Evolutionary conservation across 1,140 invertebrate species (phyloP).

Genomic region (Eulimnadia texana): DNA sequence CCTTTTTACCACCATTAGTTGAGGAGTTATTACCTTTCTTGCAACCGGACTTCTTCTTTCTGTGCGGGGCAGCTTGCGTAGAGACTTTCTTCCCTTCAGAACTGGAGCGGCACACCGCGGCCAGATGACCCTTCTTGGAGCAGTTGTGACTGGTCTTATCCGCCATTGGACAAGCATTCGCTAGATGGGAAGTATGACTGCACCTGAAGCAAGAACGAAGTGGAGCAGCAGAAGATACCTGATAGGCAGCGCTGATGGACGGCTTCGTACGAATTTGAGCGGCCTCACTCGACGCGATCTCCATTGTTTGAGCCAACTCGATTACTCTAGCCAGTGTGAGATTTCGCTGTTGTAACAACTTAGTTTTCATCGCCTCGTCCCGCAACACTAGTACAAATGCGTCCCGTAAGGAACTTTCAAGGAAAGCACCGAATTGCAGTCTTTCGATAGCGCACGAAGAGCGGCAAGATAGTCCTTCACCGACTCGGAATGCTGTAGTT

Average conservation of each 20-base stretch:
- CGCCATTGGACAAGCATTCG: not conserved
- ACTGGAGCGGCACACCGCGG: conserved; percentile 6
- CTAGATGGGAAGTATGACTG: not conserved
- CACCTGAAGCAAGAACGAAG: conserved; percentile 6
- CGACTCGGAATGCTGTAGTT: not conserved
- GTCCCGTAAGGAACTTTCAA: conserved; percentile 8
- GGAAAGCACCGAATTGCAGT: conserved; percentile 12
- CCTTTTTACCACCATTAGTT: not conserved
- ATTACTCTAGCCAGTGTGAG: conserved; percentile 7
- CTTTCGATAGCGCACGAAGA: not conserved
- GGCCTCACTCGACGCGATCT: not conserved
- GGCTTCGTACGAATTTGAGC: not conserved
- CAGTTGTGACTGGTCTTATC: conserved; percentile 11
- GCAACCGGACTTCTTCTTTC: no score
- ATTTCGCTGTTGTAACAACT: conserved; percentile 3
- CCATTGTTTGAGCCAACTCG: conserved; percentile 3
- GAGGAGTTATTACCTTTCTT: not conserved
- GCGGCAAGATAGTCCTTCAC: conserved; percentile 11
- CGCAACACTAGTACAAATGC: conserved; percentile 6
- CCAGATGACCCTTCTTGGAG: conserved; percentile 13
- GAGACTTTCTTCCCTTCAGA: not conserved
- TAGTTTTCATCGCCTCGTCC: not conserved
- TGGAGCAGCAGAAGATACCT: not conserved
- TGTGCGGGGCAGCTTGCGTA: not conserved
- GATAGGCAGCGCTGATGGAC: not conserved